Evolutionary conservation across 2,113 vertebrate genomes (phyloP).

Genomic region (Eptesicus fuscus): DNA sequence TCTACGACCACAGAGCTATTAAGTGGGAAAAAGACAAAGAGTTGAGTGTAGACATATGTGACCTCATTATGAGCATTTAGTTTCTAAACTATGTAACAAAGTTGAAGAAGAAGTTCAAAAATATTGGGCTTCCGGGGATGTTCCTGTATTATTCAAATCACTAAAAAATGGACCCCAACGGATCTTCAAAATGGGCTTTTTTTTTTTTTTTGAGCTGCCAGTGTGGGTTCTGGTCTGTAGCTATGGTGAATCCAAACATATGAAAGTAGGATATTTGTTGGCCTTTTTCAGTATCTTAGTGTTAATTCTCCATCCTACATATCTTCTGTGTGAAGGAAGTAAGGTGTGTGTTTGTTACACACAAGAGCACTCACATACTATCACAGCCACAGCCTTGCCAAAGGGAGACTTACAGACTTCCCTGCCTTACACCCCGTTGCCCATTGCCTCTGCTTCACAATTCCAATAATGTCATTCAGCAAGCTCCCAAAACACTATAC

Average conservation of each 20-base stretch:
- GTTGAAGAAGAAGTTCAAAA: background rate
- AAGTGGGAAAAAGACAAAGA: background rate
- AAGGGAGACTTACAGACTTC: background rate
- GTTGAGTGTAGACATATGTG: background rate
- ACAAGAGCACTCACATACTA: background rate
- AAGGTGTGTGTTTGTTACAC: background rate
- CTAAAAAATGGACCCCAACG: background rate
- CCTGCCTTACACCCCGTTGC: background rate
- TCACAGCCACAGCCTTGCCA: background rate
- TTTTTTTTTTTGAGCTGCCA: background rate
- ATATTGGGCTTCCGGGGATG: background rate
- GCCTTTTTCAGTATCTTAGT: background rate
- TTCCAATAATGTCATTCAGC: no score
- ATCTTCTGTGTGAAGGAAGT: background rate
- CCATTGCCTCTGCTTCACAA: no score
- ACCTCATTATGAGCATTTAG: background rate
- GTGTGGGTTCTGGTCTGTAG: background rate
- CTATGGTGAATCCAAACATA: background rate
- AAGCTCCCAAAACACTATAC: no score
- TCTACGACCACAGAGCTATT: background rate
- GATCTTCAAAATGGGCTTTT: background rate
- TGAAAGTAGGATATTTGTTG: background rate
- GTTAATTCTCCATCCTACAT: background rate
- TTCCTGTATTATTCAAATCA: background rate
- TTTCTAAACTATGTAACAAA: background rate